These are phyloP conservation scores for Melanaphis sacchari DNA, from an alignment of 1,140 invertebrate genomes.

Conservation along the genomic window DNA sequence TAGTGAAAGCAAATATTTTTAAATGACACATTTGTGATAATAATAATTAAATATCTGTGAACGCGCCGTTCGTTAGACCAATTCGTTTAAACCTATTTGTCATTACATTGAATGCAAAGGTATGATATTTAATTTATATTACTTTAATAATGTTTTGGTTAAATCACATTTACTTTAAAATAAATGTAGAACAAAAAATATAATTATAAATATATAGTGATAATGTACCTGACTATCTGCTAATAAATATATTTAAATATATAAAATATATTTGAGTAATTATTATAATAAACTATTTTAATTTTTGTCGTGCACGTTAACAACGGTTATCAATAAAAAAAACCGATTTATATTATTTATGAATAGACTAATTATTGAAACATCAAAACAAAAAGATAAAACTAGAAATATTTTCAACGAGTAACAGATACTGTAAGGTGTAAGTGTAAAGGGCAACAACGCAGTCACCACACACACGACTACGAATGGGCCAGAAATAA, in stretches of 20 bases:
- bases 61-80: background rate
- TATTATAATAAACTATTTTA: conserved; percentile 17
- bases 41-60: background rate
- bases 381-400: background rate
- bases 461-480: conserved; percentile 19
- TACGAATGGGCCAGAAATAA: conserved; percentile 50
- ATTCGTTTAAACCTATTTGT: background rate
- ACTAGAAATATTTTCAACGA: conserved; percentile 27
- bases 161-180: background rate
- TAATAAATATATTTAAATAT: background rate
- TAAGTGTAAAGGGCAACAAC: conserved; percentile 37
- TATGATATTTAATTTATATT: background rate
- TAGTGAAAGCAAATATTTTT: background rate
- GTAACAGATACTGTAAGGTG: background rate
- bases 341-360: background rate
- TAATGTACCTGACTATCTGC: conserved; percentile 31
- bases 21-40: conserved; percentile 9
- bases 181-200: background rate
- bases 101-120: background rate
- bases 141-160: background rate
- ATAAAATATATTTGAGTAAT: background rate
- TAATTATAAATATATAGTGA: background rate
- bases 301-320: background rate
- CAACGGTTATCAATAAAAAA: background rate
- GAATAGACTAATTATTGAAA: background rate